Conservation (phyloP, 2,113 vertebrate species). For the Maylandia zebra region DNA sequence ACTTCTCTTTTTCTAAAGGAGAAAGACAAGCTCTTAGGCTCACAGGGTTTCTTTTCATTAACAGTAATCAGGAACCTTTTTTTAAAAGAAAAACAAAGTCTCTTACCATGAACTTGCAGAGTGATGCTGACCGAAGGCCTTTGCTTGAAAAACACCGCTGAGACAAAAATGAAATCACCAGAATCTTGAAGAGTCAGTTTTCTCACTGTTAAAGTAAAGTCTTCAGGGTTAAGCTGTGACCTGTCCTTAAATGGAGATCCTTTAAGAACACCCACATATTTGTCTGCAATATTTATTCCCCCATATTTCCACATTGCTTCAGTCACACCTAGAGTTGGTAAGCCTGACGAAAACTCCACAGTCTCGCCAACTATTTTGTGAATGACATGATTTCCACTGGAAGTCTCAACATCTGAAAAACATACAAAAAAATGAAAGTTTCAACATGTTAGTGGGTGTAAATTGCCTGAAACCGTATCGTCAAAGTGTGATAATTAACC, state of each 20-base stretch:
- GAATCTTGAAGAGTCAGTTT: constrained; percentile 20
- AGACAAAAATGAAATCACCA: neutral
- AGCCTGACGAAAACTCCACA: neutral
- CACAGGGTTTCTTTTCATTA: neutral
- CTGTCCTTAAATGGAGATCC: neutral
- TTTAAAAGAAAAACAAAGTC: neutral
- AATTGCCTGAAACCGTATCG: accelerated
- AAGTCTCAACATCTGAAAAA: neutral
- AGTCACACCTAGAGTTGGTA: neutral
- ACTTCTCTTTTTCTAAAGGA: neutral
- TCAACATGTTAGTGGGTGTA: neutral
- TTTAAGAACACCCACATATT: accelerated
- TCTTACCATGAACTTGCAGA: constrained; percentile 47
- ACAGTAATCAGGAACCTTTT: neutral
- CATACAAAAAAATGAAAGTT: neutral
- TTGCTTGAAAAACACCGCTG: accelerated
- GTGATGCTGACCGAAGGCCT: accelerated
- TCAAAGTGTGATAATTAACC: neutral
- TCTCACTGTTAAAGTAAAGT: constrained; percentile 23
- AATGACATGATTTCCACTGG: neutral
- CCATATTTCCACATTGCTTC: accelerated
- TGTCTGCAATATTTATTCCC: accelerated
- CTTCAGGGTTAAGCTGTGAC: accelerated
- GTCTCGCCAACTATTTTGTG: constrained; percentile 40
- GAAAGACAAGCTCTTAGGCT: neutral